Percentiles rank a stretch among this genome's conserved stretches.
Conservation (phyloP, 1,140 invertebrate genomes). For the Hylaeus volcanicus region DNA sequence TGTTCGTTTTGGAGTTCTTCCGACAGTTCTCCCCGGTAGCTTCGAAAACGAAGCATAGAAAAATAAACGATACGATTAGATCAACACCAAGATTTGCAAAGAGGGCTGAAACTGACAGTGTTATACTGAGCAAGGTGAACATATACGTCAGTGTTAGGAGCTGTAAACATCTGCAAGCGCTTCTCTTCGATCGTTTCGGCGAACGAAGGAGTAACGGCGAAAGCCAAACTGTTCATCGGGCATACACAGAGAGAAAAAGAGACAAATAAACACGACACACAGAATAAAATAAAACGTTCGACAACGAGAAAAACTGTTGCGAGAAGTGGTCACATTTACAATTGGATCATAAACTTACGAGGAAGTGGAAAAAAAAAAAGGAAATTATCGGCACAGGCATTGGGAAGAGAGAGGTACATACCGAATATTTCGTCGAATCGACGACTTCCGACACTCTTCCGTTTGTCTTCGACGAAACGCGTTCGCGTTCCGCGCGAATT, state of each 20-base stretch:
- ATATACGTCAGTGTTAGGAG: slow-evolving; percentile 81
- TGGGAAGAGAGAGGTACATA: neutral
- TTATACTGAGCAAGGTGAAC: slow-evolving; percentile 81
- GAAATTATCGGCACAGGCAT: slow-evolving; percentile 15
- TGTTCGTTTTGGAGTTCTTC: neutral
- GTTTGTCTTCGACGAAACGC: neutral
- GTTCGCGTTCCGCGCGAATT: neutral
- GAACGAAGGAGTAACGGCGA: slow-evolving; percentile 3
- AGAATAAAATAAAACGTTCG: neutral
- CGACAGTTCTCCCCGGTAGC: neutral
- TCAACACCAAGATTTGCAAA: slow-evolving; percentile 59
- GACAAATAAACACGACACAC: slow-evolving; percentile 4
- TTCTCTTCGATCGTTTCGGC: slow-evolving; percentile 20
- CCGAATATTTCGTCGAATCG: slow-evolving; percentile 2
- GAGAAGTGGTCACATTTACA: slow-evolving; percentile 10
- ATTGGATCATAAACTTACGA: slow-evolving; percentile 1
- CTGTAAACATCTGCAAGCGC: slow-evolving; percentile 55
- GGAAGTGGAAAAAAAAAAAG: neutral
- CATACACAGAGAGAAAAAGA: slow-evolving; percentile 26
- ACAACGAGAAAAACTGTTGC: neutral
- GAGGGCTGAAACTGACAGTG: slow-evolving; percentile 80
- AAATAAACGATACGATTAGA: slow-evolving; percentile 23
- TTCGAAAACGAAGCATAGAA: slow-evolving; percentile 14
- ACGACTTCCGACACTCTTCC: neutral
- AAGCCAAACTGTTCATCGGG: slow-evolving; percentile 36